phyloP scores from a whole-genome alignment of 2,888 invertebrate species.

The Zaprionus bogoriensis region DNA sequence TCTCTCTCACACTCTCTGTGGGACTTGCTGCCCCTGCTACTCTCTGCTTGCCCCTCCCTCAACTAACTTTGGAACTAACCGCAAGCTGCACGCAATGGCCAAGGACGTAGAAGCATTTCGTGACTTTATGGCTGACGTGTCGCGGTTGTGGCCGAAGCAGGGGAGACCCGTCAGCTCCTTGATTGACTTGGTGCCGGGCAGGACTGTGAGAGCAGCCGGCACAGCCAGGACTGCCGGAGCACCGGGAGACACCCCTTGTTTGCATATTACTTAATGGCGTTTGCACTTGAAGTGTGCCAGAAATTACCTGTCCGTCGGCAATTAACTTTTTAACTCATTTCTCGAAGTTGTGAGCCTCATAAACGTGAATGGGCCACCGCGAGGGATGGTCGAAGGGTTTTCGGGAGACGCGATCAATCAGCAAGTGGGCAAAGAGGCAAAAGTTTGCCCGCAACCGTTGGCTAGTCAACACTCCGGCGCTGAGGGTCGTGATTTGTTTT shows the following conservation, averaged over 20 bases:
- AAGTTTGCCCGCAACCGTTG: slow-evolving; percentile 19
- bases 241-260: slow-evolving; percentile 70
- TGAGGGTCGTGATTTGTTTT: slow-evolving; percentile 53
- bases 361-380: slow-evolving; percentile 53
- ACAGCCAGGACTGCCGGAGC: slow-evolving; percentile 53
- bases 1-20: not conserved
- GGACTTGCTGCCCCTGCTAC: too few relatives aligned
- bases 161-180: too few relatives aligned
- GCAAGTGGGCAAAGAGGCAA: slow-evolving; percentile 3
- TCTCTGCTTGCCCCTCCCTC: too few relatives aligned
- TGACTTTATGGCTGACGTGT: slow-evolving; percentile 78
- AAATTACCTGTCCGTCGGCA: slow-evolving; percentile 77
- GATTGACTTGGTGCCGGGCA: not conserved
- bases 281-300: slow-evolving; percentile 75
- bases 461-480: slow-evolving; percentile 62
- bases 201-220: slow-evolving; percentile 62
- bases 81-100: slow-evolving; percentile 65
- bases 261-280: slow-evolving; percentile 77
- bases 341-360: slow-evolving; percentile 50
- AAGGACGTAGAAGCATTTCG: slow-evolving; percentile 59
- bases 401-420: slow-evolving; percentile 61
- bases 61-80: slow-evolving; percentile 57
- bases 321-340: slow-evolving; percentile 77
- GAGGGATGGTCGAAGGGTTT: not conserved
- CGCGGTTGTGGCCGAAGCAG: slow-evolving; percentile 34